phyloP scores from a whole-genome alignment of 1,140 invertebrate genomes.

The Lasioglossum baleicum region DNA sequence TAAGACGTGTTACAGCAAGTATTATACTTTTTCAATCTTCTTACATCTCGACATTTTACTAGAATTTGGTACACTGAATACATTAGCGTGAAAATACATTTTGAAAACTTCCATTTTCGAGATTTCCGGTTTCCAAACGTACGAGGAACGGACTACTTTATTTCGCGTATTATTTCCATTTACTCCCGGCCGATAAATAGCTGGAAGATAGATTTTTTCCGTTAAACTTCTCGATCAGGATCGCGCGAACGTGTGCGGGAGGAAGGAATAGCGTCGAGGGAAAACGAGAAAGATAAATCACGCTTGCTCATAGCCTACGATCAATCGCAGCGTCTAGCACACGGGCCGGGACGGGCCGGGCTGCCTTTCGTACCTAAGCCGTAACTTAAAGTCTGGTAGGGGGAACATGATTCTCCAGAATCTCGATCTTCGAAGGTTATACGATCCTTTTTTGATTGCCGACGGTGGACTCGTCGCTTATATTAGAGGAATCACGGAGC shows the following conservation, averaged over 20 bases:
- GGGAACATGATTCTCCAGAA: conserved; percentile 35
- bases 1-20: too few relatives aligned
- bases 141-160: too few relatives aligned
- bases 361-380: conserved; percentile 52
- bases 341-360: not conserved
- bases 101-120: too few relatives aligned
- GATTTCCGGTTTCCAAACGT: too few relatives aligned
- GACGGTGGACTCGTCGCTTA: conserved; percentile 36
- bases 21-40: too few relatives aligned
- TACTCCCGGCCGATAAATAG: too few relatives aligned
- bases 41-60: too few relatives aligned
- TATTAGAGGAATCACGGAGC: conserved; percentile 38
- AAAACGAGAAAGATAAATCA: conserved; percentile 59
- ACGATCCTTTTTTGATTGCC: conserved; percentile 73
- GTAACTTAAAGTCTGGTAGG: conserved; percentile 62
- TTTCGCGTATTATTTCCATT: too few relatives aligned
- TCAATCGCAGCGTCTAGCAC: conserved; percentile 49
- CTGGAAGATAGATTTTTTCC: too few relatives aligned
- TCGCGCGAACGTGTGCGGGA: not conserved
- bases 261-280: not conserved
- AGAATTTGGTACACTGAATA: too few relatives aligned
- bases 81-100: too few relatives aligned
- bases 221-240: too few relatives aligned
- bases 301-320: conserved; percentile 48
- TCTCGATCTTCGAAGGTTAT: conserved; percentile 45